Conservation (phyloP, 2,113 vertebrate species). For the Saguinus midas region DNA sequence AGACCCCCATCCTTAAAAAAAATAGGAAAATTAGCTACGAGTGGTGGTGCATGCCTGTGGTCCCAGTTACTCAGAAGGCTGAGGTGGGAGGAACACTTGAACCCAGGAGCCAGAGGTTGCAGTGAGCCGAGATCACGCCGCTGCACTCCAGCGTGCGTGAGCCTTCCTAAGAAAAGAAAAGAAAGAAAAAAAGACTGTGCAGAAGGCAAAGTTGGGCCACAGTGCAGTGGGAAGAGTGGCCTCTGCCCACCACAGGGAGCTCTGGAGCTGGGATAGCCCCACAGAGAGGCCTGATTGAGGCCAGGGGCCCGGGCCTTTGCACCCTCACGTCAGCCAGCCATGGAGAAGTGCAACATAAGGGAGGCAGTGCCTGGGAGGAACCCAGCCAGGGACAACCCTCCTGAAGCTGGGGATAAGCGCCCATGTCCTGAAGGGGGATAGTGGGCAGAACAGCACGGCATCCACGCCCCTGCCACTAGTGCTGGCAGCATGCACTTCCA, state of each 20-base stretch:
- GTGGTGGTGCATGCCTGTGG: too few relatives aligned
- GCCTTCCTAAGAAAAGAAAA: too few relatives aligned
- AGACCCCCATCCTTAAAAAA: too few relatives aligned
- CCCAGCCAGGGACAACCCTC: not conserved
- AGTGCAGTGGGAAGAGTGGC: not conserved
- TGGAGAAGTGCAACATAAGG: not conserved
- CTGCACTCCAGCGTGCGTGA: too few relatives aligned
- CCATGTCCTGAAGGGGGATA: not conserved
- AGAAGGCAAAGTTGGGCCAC: not conserved
- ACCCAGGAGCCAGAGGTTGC: too few relatives aligned
- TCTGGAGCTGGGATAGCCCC: not conserved
- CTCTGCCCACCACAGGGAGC: fast-evolving
- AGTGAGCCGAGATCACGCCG: too few relatives aligned
- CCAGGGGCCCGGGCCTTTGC: not conserved
- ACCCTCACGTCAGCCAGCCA: too few relatives aligned
- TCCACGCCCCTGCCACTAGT: fast-evolving
- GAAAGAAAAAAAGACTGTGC: too few relatives aligned
- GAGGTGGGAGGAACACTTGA: too few relatives aligned
- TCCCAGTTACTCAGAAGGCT: too few relatives aligned
- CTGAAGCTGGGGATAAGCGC: not conserved
- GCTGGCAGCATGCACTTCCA: fast-evolving
- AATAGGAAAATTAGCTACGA: too few relatives aligned
- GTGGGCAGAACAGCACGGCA: too few relatives aligned
- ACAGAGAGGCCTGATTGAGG: not conserved
- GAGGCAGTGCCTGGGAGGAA: not conserved